Conservation (phyloP, 1,140 invertebrate genomes). For the Portunus trituberculatus region DNA sequence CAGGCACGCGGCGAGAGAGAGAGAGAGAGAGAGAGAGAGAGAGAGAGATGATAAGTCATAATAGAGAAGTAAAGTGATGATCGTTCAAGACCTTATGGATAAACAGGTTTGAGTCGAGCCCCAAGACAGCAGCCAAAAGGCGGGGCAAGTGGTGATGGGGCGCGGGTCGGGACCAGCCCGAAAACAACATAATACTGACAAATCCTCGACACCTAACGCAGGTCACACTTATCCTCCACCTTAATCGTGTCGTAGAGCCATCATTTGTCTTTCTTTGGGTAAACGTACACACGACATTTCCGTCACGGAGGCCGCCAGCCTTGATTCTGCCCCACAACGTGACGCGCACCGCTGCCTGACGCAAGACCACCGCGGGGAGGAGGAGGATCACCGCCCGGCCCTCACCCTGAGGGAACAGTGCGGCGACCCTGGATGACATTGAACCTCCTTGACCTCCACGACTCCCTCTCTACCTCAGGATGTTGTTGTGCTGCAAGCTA, state of each 20-base stretch:
- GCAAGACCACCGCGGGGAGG: background rate
- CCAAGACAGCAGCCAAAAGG: too few relatives aligned
- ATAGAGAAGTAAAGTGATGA: too few relatives aligned
- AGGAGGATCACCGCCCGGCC: background rate
- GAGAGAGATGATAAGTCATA: background rate
- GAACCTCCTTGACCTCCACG: background rate
- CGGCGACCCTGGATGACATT: slow-evolving; percentile 8
- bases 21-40: background rate
- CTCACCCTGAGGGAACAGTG: background rate
- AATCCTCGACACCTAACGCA: background rate
- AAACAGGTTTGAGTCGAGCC: too few relatives aligned
- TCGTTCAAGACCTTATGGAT: too few relatives aligned
- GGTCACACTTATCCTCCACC: background rate
- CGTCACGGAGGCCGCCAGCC: background rate
- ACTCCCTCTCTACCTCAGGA: background rate
- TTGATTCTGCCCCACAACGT: background rate
- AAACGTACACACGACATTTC: background rate
- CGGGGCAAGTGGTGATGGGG: too few relatives aligned
- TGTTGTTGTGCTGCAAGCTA: too few relatives aligned
- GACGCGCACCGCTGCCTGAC: background rate
- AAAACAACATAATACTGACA: background rate
- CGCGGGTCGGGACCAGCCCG: background rate
- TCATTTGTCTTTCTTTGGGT: background rate
- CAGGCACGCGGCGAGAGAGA: background rate
- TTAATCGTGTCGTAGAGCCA: background rate